phyloP scores from a whole-genome alignment of 1,140 invertebrate species.

The Drosophila sp. region DNA sequence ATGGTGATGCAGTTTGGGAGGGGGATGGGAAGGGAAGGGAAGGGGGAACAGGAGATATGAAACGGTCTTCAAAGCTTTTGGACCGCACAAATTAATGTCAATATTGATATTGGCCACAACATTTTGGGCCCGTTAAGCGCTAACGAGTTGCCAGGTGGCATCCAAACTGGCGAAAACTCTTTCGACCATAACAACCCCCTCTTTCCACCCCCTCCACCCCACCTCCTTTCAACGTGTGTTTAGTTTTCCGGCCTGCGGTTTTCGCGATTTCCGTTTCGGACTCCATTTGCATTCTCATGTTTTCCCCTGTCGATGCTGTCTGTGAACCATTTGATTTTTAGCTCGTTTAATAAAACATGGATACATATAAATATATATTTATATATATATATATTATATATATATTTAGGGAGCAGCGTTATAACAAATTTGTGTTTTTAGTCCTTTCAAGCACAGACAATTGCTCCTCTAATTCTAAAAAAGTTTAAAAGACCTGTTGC shows the following conservation, averaged over 20 bases:
- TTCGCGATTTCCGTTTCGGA: slow-evolving; percentile 49
- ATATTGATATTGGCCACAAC: slow-evolving; percentile 70
- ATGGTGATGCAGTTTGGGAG: too few relatives aligned
- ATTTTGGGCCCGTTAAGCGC: slow-evolving; percentile 59
- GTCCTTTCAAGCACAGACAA: too few relatives aligned
- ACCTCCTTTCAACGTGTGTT: slow-evolving; percentile 28
- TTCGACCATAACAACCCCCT: too few relatives aligned
- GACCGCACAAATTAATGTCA: slow-evolving; percentile 68
- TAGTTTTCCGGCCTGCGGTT: slow-evolving; percentile 64
- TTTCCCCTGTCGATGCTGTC: neutral
- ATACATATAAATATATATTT: slow-evolving; percentile 3
- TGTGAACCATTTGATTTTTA: slow-evolving; percentile 21
- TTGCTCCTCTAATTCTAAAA: too few relatives aligned
- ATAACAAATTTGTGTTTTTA: too few relatives aligned
- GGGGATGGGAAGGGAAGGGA: neutral
- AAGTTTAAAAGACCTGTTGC: too few relatives aligned
- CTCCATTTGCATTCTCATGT: slow-evolving; percentile 43
- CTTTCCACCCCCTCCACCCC: neutral
- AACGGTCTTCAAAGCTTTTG: slow-evolving; percentile 22
- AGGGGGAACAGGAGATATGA: neutral
- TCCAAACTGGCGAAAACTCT: slow-evolving; percentile 15
- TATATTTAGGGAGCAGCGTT: too few relatives aligned
- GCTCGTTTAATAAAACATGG: slow-evolving; percentile 7
- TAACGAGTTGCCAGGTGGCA: slow-evolving; percentile 64
- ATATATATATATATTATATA: slow-evolving; percentile 7